Evolutionary conservation across 1,140 invertebrate genomes (phyloP).

Genomic region (Pogonomyrmex californicus): DNA sequence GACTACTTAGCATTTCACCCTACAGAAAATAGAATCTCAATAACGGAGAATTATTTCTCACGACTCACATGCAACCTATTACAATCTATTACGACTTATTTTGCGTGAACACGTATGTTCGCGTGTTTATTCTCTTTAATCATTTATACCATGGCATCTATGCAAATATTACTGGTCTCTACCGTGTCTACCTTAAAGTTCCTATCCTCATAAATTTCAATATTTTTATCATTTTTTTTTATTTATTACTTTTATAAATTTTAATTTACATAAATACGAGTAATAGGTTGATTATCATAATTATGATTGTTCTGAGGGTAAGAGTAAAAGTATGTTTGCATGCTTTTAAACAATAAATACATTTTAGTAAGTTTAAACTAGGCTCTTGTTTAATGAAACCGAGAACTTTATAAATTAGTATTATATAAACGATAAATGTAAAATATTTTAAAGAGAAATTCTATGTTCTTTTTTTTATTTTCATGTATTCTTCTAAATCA

Average conservation of each 20-base stretch:
- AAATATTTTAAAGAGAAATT: neutral
- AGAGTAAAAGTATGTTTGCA: slow-evolving; percentile 12
- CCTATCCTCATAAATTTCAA: neutral
- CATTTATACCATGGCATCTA: slow-evolving; percentile 16
- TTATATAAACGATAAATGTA: slow-evolving; percentile 16
- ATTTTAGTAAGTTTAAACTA: slow-evolving; percentile 15
- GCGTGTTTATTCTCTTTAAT: slow-evolving; percentile 56
- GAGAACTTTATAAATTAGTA: neutral
- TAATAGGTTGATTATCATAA: neutral
- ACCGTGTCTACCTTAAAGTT: neutral
- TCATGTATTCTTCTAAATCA: neutral
- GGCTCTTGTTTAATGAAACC: neutral
- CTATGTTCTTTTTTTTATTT: neutral
- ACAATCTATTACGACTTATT: slow-evolving; percentile 33
- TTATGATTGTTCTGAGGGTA: neutral
- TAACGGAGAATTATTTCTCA: slow-evolving; percentile 26
- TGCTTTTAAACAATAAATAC: neutral
- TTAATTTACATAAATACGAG: neutral
- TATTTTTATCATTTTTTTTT: neutral
- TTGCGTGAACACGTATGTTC: slow-evolving; percentile 50
- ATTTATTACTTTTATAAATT: neutral
- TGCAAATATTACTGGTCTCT: neutral
- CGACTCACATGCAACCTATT: slow-evolving; percentile 8
- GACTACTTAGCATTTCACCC: neutral
- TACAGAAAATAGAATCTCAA: slow-evolving; percentile 33